Evolutionary conservation across 1,140 invertebrate species (phyloP).

Genomic region (Hormaphis cornu): DNA sequence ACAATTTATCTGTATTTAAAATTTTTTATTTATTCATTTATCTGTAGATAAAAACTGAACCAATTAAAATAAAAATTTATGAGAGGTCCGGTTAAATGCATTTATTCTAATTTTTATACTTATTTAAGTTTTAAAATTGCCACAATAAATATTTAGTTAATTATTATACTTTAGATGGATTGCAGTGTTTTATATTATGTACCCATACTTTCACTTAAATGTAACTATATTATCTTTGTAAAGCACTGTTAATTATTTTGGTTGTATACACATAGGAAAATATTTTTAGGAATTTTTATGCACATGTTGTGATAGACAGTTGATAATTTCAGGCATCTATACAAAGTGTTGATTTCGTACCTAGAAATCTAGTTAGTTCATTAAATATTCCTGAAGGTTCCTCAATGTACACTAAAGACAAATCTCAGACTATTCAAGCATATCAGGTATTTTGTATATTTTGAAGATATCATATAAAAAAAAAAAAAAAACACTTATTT

Average conservation of each 20-base stretch:
- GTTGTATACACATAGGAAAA: not conserved
- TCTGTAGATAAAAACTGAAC: no score
- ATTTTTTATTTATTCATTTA: no score
- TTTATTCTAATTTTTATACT: no score
- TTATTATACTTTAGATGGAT: no score
- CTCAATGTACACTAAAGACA: conserved; percentile 21
- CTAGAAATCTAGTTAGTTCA: conserved; percentile 24
- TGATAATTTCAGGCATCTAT: conserved; percentile 18
- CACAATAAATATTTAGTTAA: no score
- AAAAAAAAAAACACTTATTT: not conserved
- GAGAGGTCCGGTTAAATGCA: no score
- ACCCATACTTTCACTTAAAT: not conserved
- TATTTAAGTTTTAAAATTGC: no score
- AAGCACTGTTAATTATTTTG: not conserved
- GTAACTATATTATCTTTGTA: not conserved
- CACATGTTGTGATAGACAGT: not conserved
- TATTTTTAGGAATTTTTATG: not conserved
- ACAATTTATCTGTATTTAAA: no score
- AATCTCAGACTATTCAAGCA: conserved; percentile 31
- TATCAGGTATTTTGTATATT: conserved; percentile 15
- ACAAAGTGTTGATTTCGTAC: conserved; percentile 18
- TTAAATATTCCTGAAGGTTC: conserved; percentile 11
- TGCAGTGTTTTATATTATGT: no score
- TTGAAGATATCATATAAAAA: not conserved
- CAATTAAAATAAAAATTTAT: no score